phyloP scores from a whole-genome alignment of 1,140 invertebrate species.

The Aphelinus certus region DNA sequence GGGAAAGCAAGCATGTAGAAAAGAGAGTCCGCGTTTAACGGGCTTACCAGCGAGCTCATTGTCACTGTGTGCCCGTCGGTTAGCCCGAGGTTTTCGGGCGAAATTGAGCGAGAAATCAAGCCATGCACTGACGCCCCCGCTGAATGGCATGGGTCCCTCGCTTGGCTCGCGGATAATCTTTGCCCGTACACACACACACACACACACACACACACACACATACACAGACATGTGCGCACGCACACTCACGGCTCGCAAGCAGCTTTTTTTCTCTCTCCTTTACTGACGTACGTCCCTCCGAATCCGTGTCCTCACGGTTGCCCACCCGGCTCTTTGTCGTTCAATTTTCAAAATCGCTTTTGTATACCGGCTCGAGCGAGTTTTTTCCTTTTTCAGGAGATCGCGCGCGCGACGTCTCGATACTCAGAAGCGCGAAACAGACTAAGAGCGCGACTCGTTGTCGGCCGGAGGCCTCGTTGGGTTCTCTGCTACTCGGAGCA shows the following conservation, averaged over 20 bases:
- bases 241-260: no score
- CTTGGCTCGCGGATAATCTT: slow-evolving; percentile 11
- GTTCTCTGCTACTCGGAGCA: no score
- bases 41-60: slow-evolving; percentile 39
- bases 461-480: no score
- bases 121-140: slow-evolving; percentile 55
- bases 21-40: slow-evolving; percentile 41
- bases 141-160: slow-evolving; percentile 36
- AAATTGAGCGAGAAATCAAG: slow-evolving; percentile 62
- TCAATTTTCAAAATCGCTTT: slow-evolving; percentile 28
- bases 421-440: no score
- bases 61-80: not conserved
- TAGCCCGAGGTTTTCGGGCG: slow-evolving; percentile 33
- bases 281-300: no score
- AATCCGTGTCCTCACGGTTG: no score
- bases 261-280: no score
- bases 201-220: no score
- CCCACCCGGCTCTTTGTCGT: slow-evolving; percentile 11
- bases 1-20: slow-evolving; percentile 3
- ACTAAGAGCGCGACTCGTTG: no score
- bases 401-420: no score
- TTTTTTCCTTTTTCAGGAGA: no score
- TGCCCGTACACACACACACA: not conserved
- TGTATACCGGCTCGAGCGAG: not conserved
- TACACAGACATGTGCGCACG: no score